Evolutionary conservation across 2,888 invertebrate species (phyloP), one percentile per base, ranked within the genome.

Genomic region (Nemotelus nigrinus): DNA sequence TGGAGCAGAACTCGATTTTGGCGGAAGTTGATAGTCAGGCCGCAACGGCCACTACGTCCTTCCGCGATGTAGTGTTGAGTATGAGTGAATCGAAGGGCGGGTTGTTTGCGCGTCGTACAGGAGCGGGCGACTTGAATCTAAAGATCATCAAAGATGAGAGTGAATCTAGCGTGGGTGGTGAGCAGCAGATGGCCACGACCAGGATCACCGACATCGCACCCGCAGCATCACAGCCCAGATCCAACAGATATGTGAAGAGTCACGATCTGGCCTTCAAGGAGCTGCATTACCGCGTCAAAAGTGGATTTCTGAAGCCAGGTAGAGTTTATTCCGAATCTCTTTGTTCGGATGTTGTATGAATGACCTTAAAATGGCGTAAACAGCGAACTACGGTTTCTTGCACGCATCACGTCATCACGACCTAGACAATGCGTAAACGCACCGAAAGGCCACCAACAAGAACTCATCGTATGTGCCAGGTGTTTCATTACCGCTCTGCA

Each of bases 251-350:
- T 50, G 74, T 74, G 39, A 74, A 74, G 41, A 74, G 74, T 41
- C 74, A 74, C 41, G 74, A 74, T 25, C 48, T 74, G 7, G 48
- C 74, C 74, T 74, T 74, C 63, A 60, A 48, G 48, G 60, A 74
- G 39, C 47, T 74, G 2, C 63, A 74, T 39, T 74, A 74, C 50
- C 60, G 60, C 55, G 74, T 60, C 44, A 74, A 74, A 74, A 63
- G 60, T 74, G 74, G 74, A 74, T 50, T 74, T 60, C 74, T 74
- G 44, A 60, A 48, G 63, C 44, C 74, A 74, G 74, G 74, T 74
- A 74, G 41, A 63, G 8, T 10, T 39, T 58, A 58, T n/a, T 10
- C 8, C 2, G 53, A 10, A 10, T n/a, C 53, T 53, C 53, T 53
- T 10, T 25, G 25, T 25, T 53, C 2, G n/a, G 2, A 53, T 53